Evolutionary conservation across 2,797 vertebrate genomes (phyloP).

Genomic region (Sebastes baramenuke): DNA sequence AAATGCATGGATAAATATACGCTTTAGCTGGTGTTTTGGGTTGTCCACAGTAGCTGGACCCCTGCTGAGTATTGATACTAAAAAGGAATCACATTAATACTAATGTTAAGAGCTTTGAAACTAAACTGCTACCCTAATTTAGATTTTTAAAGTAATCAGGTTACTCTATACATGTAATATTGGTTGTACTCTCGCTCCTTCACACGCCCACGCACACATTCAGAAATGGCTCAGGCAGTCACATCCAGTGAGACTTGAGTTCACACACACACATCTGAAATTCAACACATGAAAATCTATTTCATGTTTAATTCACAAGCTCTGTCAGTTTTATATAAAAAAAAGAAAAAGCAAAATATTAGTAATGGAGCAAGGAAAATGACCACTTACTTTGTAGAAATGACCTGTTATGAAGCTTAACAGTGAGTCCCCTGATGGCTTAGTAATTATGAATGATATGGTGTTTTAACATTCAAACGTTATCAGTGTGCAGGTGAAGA

Average conservation of each 20-base stretch:
- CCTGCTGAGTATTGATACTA: background rate
- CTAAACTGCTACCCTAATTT: background rate
- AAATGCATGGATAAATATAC: background rate
- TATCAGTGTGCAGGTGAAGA: constrained; percentile 49
- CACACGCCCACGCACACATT: background rate
- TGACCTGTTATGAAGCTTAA: constrained; percentile 12
- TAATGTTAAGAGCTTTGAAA: background rate
- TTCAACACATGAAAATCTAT: background rate
- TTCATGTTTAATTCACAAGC: background rate
- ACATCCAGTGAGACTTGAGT: background rate
- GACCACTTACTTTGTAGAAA: background rate
- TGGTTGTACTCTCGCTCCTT: background rate
- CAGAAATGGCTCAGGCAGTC: background rate
- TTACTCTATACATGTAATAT: background rate
- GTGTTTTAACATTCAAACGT: constrained; percentile 12
- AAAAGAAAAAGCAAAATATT: background rate
- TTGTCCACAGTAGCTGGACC: too few species aligned
- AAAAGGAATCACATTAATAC: background rate
- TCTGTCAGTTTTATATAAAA: background rate
- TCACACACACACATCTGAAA: background rate
- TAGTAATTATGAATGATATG: background rate
- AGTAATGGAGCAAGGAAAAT: background rate
- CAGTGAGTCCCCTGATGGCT: background rate
- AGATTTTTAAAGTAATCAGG: background rate
- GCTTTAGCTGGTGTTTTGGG: background rate